Percentiles rank a stretch among this genome's conserved stretches.
phyloP scores from a whole-genome alignment of 2,797 vertebrate genomes.

The Acanthurus leucopareius region DNA sequence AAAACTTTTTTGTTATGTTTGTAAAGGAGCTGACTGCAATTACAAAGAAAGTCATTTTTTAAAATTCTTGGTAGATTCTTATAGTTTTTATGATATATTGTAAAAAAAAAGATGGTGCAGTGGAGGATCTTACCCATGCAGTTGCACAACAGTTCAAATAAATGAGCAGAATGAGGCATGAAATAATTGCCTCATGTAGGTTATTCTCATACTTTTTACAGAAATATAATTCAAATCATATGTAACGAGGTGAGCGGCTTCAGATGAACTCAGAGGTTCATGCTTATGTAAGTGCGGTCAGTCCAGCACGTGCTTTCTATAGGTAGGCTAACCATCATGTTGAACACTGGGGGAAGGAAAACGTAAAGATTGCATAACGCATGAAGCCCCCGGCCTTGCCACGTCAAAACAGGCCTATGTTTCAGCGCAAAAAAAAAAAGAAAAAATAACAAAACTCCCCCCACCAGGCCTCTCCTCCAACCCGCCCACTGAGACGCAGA shows the following conservation, averaged over 20 bases:
- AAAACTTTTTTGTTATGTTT: neutral
- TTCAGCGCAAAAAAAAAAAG: neutral
- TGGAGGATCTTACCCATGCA: neutral
- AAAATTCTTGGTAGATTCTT: too few relatives aligned
- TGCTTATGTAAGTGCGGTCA: neutral
- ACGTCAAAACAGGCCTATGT: neutral
- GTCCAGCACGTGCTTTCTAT: neutral
- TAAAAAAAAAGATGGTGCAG: too few relatives aligned
- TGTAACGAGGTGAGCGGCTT: neutral
- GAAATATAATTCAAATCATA: neutral
- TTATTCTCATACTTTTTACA: neutral
- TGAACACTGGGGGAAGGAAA: neutral
- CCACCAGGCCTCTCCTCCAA: constrained; percentile 6
- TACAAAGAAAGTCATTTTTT: neutral
- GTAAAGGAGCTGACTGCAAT: neutral
- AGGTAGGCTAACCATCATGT: neutral
- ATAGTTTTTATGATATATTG: too few relatives aligned
- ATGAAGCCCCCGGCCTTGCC: constrained; percentile 7
- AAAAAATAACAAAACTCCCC: too few relatives aligned
- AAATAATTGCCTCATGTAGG: too few relatives aligned
- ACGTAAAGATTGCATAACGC: neutral
- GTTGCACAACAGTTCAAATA: neutral
- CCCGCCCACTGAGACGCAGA: constrained; percentile 8
- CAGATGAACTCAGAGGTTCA: neutral
- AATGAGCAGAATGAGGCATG: too few relatives aligned